Conservation (phyloP, 2,113 vertebrate genomes). For the Bubo bubo region DNA sequence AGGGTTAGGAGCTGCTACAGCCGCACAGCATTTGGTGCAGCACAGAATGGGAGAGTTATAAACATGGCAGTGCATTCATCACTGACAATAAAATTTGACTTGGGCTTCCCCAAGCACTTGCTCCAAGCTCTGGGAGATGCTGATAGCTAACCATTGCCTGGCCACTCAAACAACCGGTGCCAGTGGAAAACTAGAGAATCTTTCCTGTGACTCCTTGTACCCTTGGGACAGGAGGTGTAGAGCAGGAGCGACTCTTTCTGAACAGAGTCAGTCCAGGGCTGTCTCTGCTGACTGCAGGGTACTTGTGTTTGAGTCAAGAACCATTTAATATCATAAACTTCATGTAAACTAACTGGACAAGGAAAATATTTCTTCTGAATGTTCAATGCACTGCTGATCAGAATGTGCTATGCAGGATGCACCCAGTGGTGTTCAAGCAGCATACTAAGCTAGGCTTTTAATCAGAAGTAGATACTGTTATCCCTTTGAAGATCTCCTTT, state of each 20-base stretch:
- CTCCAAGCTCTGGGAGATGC: not conserved
- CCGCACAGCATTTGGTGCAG: not conserved
- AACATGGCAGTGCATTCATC: not conserved
- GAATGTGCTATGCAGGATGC: not conserved
- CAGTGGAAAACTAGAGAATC: not conserved
- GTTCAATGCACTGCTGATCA: not conserved
- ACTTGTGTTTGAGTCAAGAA: not conserved
- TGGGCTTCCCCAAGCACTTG: not conserved
- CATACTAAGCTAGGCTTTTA: conserved; percentile 8
- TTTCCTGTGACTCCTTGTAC: not conserved
- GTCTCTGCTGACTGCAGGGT: not conserved
- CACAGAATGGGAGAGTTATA: not conserved
- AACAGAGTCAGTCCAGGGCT: not conserved
- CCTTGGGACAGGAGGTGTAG: not conserved
- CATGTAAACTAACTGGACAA: not conserved
- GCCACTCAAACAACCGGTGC: not conserved
- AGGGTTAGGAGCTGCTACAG: not conserved
- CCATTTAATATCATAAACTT: not conserved
- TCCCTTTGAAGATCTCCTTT: conserved; percentile 17
- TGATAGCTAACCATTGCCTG: not conserved
- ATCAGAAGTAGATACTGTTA: conserved; percentile 9
- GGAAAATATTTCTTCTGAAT: not conserved
- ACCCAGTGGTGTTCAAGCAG: not conserved
- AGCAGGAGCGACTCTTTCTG: not conserved
- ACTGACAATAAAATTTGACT: not conserved